Conservation (phyloP, 2,113 vertebrate species). For the Bufo bufo region DNA sequence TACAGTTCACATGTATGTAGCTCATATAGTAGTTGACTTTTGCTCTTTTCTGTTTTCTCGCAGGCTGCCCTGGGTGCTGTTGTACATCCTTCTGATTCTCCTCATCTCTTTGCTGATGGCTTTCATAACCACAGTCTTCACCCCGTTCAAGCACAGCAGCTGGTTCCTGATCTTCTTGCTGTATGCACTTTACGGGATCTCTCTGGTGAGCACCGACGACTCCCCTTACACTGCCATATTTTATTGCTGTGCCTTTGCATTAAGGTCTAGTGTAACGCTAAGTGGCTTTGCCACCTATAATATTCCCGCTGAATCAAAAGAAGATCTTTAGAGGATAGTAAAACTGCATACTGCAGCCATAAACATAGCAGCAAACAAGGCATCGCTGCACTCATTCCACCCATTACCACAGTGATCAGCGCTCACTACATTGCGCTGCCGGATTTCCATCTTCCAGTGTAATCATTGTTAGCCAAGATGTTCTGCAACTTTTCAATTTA, state of each 20-base stretch:
- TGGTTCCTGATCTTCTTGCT: constrained; percentile 89
- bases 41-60: constrained; percentile 15
- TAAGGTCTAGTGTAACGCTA: not conserved
- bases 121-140: constrained; percentile 87
- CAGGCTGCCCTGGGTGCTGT: constrained; percentile 96
- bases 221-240: too few relatives aligned
- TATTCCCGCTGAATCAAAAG: not conserved
- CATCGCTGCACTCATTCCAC: not conserved
- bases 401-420: too few relatives aligned
- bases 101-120: constrained; percentile 94
- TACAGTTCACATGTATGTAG: too few relatives aligned
- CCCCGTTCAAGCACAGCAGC: constrained; percentile 90
- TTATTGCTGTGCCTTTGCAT: not conserved
- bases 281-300: not conserved
- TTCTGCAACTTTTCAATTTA: too few relatives aligned
- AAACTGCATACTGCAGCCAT: not conserved
- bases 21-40: too few relatives aligned
- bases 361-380: not conserved
- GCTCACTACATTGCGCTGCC: too few relatives aligned
- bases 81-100: constrained; percentile 90
- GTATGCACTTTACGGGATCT: constrained; percentile 93
- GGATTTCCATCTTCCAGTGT: too few relatives aligned
- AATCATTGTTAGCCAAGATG: too few relatives aligned
- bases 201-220: constrained; percentile 82
- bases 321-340: not conserved